A percentile compares a stretch with the other conserved stretches of the same genome.
These are phyloP conservation scores for Podarcis lilfordi DNA, from an alignment of 2,797 vertebrate genomes.

Conservation along the genomic window DNA sequence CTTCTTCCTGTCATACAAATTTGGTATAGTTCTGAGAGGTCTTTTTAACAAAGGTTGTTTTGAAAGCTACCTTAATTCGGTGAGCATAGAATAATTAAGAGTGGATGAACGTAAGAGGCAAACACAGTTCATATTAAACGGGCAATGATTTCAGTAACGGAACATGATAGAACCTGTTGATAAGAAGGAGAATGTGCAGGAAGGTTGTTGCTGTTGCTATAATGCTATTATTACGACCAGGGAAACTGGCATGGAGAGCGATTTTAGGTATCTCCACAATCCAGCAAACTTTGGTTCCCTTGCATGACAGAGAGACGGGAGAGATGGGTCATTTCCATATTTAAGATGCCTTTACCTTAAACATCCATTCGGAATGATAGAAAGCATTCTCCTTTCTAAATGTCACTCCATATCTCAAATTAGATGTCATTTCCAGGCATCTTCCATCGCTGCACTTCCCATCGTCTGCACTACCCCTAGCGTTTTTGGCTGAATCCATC, in stretches of 20 bases:
- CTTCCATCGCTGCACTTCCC: too few species aligned
- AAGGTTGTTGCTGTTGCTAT: neutral
- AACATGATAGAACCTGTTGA: neutral
- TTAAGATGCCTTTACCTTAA: too few species aligned
- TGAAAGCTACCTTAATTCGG: neutral
- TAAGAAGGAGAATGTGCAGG: neutral
- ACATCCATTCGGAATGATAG: neutral
- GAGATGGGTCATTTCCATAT: neutral
- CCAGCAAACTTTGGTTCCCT: neutral
- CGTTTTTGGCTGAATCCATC: neutral
- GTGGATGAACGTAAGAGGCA: neutral
- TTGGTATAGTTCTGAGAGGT: constrained; percentile 6
- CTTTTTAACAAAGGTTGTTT: neutral
- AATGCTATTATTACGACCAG: neutral
- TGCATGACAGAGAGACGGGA: neutral
- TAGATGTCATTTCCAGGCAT: too few species aligned
- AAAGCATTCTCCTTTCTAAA: neutral
- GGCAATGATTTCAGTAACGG: neutral
- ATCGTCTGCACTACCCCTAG: neutral
- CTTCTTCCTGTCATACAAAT: constrained; percentile 34
- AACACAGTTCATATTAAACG: neutral
- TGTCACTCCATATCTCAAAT: neutral
- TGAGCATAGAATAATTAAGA: neutral
- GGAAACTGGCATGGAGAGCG: neutral
- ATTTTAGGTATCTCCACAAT: neutral